These are phyloP conservation scores for Altica lythri DNA, from an alignment of 2,888 invertebrate genomes.

Conservation along the genomic window DNA sequence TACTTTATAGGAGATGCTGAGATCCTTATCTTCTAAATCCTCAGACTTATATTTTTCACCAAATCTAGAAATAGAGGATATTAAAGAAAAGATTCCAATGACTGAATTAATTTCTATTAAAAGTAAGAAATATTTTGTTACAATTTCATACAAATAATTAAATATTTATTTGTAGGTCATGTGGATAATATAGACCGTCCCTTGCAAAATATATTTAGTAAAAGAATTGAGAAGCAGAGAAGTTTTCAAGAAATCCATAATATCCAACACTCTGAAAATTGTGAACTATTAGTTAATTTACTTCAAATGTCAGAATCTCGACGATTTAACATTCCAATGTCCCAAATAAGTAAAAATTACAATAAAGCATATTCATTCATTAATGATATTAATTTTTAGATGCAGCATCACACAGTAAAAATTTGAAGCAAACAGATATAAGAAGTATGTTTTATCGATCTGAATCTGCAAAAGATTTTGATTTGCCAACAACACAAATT, in stretches of 20 bases:
- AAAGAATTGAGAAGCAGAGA: slow-evolving; percentile 60
- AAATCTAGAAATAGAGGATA: slow-evolving; percentile 42
- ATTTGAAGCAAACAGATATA: slow-evolving; percentile 62
- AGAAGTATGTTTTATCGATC: slow-evolving; percentile 62
- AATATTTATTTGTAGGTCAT: no score
- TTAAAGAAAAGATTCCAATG: slow-evolving; percentile 43
- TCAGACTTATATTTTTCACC: slow-evolving; percentile 40
- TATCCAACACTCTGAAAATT: slow-evolving; percentile 59
- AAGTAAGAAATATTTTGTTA: slow-evolving; percentile 41
- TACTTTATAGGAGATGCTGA: slow-evolving; percentile 48
- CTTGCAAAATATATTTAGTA: slow-evolving; percentile 39
- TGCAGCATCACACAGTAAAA: slow-evolving; percentile 40
- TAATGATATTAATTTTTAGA: slow-evolving; percentile 8
- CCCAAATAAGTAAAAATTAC: slow-evolving; percentile 56
- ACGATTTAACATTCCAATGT: slow-evolving; percentile 58
- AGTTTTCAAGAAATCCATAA: slow-evolving; percentile 57
- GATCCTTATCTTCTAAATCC: slow-evolving; percentile 38
- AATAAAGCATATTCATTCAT: not conserved
- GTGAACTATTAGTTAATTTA: slow-evolving; percentile 57
- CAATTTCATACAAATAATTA: no score
- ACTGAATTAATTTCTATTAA: slow-evolving; percentile 37
- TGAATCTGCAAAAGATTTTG: slow-evolving; percentile 56
- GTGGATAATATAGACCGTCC: slow-evolving; percentile 17
- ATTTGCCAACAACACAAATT: slow-evolving; percentile 54
- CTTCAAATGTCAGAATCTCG: slow-evolving; percentile 61